These are phyloP conservation scores for Zenarchopterus dispar DNA, from an alignment of 2,797 vertebrate species.

Conservation along the genomic window DNA sequence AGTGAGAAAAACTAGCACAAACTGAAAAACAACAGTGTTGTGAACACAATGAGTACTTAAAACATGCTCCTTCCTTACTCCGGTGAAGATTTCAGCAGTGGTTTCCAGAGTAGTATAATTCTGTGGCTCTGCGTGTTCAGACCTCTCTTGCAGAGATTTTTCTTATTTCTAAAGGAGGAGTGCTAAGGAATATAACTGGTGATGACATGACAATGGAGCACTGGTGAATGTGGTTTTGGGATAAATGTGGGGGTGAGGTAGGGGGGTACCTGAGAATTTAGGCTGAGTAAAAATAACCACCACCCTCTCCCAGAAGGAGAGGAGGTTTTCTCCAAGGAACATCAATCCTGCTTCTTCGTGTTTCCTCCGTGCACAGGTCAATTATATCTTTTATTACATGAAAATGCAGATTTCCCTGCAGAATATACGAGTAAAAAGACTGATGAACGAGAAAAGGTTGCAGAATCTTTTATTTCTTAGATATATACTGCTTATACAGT, in stretches of 20 bases:
- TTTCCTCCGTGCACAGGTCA: slow-evolving; percentile 72
- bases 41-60: neutral
- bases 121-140: slow-evolving; percentile 36
- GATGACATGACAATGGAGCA: slow-evolving; percentile 54
- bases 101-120: slow-evolving; percentile 13
- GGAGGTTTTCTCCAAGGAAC: slow-evolving; percentile 66
- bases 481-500: slow-evolving; percentile 41
- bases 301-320: slow-evolving; percentile 45
- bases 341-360: slow-evolving; percentile 72
- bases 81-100: slow-evolving; percentile 10
- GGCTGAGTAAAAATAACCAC: slow-evolving; percentile 40
- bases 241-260: slow-evolving; percentile 25
- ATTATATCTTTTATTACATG: slow-evolving; percentile 79
- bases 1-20: too few relatives aligned
- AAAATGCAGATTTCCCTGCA: slow-evolving; percentile 73
- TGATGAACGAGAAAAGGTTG: slow-evolving; percentile 51
- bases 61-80: slow-evolving; percentile 2
- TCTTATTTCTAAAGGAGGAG: slow-evolving; percentile 46
- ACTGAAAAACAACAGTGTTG: neutral
- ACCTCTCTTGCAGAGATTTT: slow-evolving; percentile 33
- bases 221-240: slow-evolving; percentile 26
- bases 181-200: slow-evolving; percentile 69
- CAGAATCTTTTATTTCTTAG: slow-evolving; percentile 51
- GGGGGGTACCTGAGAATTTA: slow-evolving; percentile 56
- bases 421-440: slow-evolving; percentile 57